phyloP scores from a whole-genome alignment of 2,888 invertebrate species.

The Drosophila testacea region DNA sequence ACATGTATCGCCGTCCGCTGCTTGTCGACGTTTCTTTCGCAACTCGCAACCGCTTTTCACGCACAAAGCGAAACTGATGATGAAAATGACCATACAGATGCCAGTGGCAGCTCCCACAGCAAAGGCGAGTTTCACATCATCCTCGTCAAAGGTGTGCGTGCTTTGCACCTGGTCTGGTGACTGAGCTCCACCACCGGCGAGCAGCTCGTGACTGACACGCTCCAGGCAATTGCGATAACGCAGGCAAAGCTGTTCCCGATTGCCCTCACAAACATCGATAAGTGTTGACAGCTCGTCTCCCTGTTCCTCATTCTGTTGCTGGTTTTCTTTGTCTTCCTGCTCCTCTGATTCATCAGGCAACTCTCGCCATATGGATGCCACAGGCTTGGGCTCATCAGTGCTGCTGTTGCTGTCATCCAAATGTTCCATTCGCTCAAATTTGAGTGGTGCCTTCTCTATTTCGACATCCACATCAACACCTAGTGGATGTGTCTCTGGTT shows the following conservation, averaged over 20 bases:
- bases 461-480: slow-evolving; percentile 14
- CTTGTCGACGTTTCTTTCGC: slow-evolving; percentile 41
- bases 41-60: slow-evolving; percentile 72
- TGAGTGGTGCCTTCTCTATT: slow-evolving; percentile 16
- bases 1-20: slow-evolving; percentile 52
- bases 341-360: slow-evolving; percentile 58
- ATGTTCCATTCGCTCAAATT: slow-evolving; percentile 79
- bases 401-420: slow-evolving; percentile 17
- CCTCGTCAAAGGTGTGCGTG: slow-evolving; percentile 64
- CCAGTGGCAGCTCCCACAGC: slow-evolving; percentile 79
- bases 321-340: slow-evolving; percentile 16
- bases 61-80: slow-evolving; percentile 76
- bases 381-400: slow-evolving; percentile 44
- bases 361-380: slow-evolving; percentile 51
- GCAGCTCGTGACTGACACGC: slow-evolving; percentile 64
- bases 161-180: slow-evolving; percentile 34
- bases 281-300: slow-evolving; percentile 47
- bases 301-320: neutral
- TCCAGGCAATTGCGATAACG: slow-evolving; percentile 76
- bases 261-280: slow-evolving; percentile 63
- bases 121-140: slow-evolving; percentile 80
- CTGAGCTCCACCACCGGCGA: slow-evolving; percentile 47
- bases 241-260: slow-evolving; percentile 70
- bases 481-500: slow-evolving; percentile 18
- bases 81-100: slow-evolving; percentile 72